phyloP scores from a whole-genome alignment of 2,888 invertebrate genomes.

The Argyresthia goedartella region DNA sequence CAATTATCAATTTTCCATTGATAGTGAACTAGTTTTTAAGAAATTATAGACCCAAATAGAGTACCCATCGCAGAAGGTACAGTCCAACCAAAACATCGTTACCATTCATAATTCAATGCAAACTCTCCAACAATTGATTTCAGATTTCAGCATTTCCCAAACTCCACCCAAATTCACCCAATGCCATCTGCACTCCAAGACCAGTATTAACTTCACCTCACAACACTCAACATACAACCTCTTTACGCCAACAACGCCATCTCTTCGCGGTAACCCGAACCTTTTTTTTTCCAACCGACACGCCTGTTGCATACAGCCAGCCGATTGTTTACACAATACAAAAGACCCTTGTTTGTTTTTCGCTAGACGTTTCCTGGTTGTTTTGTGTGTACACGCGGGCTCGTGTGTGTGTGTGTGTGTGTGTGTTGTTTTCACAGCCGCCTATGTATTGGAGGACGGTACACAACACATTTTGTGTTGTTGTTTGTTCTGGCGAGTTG shows the following conservation, averaged over 20 bases:
- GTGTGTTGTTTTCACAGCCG: slow-evolving; percentile 60
- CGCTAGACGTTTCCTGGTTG: slow-evolving; percentile 72
- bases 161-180: too few relatives aligned
- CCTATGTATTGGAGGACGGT: slow-evolving; percentile 47
- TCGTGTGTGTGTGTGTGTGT: slow-evolving; percentile 27
- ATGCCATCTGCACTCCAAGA: too few relatives aligned
- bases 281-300: slow-evolving; percentile 42
- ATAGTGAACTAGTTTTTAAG: too few relatives aligned
- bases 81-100: too few relatives aligned
- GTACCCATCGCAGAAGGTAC: too few relatives aligned
- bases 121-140: too few relatives aligned
- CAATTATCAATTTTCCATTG: too few relatives aligned
- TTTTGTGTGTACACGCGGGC: slow-evolving; percentile 55
- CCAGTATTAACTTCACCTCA: too few relatives aligned
- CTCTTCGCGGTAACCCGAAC: slow-evolving; percentile 46
- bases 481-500: slow-evolving; percentile 46
- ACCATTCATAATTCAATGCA: too few relatives aligned
- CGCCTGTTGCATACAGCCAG: slow-evolving; percentile 65
- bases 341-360: slow-evolving; percentile 72
- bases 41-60: too few relatives aligned
- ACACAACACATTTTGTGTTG: slow-evolving; percentile 54
- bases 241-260: slow-evolving; percentile 26
- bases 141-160: too few relatives aligned
- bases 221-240: too few relatives aligned
- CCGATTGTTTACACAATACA: slow-evolving; percentile 69